Evolutionary conservation across 2,113 vertebrate genomes (phyloP).

Genomic region (Lonchura striata): DNA sequence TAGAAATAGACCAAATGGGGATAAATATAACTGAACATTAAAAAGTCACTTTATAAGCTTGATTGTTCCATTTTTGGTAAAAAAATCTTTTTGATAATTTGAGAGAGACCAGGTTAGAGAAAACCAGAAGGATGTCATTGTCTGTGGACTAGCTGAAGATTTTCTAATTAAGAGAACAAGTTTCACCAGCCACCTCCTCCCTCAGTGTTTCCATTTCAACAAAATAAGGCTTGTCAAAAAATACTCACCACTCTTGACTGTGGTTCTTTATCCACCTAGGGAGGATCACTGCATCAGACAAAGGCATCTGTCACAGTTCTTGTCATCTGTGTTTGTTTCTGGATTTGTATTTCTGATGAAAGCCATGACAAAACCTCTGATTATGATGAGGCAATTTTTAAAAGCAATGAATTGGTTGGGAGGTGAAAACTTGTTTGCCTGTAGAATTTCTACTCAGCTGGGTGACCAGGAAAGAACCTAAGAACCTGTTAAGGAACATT

Average conservation of each 20-base stretch:
- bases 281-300: neutral
- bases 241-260: neutral
- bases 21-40: neutral
- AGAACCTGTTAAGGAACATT: neutral
- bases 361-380: slow-evolving; percentile 17
- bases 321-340: slow-evolving; percentile 31
- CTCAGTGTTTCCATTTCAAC: neutral
- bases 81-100: neutral
- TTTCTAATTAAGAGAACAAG: slow-evolving; percentile 17
- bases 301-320: slow-evolving; percentile 19
- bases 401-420: neutral
- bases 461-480: neutral
- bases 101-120: neutral
- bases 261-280: neutral
- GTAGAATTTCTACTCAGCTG: neutral
- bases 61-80: neutral
- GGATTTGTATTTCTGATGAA: slow-evolving; percentile 38
- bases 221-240: slow-evolving; percentile 2
- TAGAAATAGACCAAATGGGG: neutral
- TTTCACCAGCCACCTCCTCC: neutral
- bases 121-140: neutral
- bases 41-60: neutral
- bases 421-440: slow-evolving; percentile 4
- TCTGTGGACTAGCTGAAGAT: neutral
- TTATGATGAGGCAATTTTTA: slow-evolving; percentile 12